Evolutionary conservation across 1,140 invertebrate genomes (phyloP).

Genomic region (Drosophila parvula): DNA sequence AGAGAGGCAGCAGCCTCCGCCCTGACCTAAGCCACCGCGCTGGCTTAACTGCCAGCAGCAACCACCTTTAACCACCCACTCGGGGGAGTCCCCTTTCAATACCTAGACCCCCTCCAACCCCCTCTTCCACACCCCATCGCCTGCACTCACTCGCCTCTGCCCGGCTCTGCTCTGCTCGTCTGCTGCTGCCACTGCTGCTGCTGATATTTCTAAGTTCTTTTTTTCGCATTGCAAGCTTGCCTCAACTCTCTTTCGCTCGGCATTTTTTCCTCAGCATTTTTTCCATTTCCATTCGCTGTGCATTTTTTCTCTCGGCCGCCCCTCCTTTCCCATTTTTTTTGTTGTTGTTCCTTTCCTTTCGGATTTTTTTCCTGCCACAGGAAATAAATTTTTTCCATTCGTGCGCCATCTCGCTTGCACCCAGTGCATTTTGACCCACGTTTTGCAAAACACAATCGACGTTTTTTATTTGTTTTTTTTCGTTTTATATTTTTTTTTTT

Average conservation of each 20-base stretch:
- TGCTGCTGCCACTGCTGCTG: conserved; percentile 39
- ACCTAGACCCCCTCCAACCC: background rate
- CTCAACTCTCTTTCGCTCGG: conserved; percentile 55
- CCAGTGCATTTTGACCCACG: conserved; percentile 66
- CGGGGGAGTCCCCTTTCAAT: background rate
- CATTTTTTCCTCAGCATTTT: conserved; percentile 53
- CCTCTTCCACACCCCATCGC: conserved; percentile 2
- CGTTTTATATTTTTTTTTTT: conserved; percentile 12
- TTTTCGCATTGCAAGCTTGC: conserved; percentile 76
- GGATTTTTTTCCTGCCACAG: conserved; percentile 64
- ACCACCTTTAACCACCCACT: conserved; percentile 35
- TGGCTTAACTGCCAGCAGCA: conserved; percentile 75
- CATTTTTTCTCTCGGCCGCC: conserved; percentile 74
- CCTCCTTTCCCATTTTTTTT: conserved; percentile 52
- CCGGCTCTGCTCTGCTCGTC: conserved; percentile 40
- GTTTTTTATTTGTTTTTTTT: conserved; percentile 22
- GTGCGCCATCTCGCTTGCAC: conserved; percentile 59
- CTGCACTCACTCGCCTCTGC: conserved; percentile 26
- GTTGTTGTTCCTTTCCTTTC: background rate
- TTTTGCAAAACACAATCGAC: conserved; percentile 66
- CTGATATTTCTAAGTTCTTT: conserved; percentile 77
- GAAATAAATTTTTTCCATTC: conserved; percentile 73
- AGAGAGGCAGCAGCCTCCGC: conserved; percentile 52
- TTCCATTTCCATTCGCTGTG: conserved; percentile 71
- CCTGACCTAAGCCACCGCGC: conserved; percentile 78